These are phyloP conservation scores for Lissocephala sabroskyi DNA, from an alignment of 2,888 invertebrate species.

Conservation along the genomic window DNA sequence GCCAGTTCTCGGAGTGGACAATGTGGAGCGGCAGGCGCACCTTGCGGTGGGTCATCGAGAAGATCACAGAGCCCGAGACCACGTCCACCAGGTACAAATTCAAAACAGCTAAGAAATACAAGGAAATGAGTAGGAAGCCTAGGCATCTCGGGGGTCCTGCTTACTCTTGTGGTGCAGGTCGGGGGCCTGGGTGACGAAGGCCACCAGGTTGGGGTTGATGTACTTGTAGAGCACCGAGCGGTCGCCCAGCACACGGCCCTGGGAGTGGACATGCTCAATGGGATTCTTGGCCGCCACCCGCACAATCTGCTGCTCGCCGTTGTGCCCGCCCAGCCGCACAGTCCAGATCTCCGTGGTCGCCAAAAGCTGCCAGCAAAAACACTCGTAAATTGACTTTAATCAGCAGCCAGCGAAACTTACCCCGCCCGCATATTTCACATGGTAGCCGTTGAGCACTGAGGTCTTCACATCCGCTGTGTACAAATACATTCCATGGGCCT, in stretches of 20 bases:
- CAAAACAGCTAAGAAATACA: slow-evolving; percentile 80
- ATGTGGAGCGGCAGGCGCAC: slow-evolving; percentile 88
- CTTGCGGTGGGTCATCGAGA: slow-evolving; percentile 87
- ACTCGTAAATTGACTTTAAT: no score
- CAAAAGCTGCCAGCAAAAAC: no score
- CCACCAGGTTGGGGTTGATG: slow-evolving; percentile 96
- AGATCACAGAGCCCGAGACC: slow-evolving; percentile 88
- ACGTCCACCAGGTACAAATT: slow-evolving; percentile 91
- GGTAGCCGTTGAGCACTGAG: slow-evolving; percentile 78
- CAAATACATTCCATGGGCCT: slow-evolving; percentile 75
- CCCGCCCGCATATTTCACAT: slow-evolving; percentile 61
- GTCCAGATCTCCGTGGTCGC: slow-evolving; percentile 82
- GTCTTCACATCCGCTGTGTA: slow-evolving; percentile 77
- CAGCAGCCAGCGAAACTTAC: slow-evolving; percentile 40
- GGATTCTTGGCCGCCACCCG: slow-evolving; percentile 78
- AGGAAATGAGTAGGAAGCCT: not conserved
- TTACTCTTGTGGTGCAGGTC: slow-evolving; percentile 84
- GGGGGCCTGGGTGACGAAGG: slow-evolving; percentile 84
- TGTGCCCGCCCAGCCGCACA: slow-evolving; percentile 77
- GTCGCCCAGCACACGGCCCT: slow-evolving; percentile 95
- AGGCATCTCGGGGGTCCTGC: not conserved
- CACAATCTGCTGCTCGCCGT: slow-evolving; percentile 77
- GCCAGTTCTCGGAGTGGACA: slow-evolving; percentile 97
- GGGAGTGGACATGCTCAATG: slow-evolving; percentile 89
- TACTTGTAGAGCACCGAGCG: slow-evolving; percentile 98